Conservation (phyloP, 2,888 invertebrate genomes). For the Myopa tessellatipennis region DNA sequence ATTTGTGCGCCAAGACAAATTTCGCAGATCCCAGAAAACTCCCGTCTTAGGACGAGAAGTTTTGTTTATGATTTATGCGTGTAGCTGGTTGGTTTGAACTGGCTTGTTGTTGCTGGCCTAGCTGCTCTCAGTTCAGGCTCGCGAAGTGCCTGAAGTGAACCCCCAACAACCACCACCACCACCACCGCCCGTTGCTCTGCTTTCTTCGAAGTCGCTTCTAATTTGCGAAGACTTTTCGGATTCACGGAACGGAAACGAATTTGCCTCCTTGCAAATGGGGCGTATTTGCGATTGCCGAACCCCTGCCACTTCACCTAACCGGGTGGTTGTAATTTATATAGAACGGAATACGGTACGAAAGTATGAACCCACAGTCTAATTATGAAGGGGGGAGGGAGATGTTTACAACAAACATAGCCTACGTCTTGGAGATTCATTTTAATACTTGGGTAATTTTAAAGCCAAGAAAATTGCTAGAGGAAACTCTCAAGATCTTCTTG, state of each 20-base stretch:
- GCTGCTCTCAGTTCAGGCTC: neutral
- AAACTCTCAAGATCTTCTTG: neutral
- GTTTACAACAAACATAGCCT: neutral
- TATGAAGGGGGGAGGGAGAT: neutral
- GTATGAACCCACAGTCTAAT: neutral
- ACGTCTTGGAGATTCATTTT: neutral
- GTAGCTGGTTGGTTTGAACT: constrained; percentile 23
- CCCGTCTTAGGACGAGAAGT: constrained; percentile 24
- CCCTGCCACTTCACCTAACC: neutral
- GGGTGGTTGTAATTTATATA: neutral
- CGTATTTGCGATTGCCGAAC: constrained; percentile 11
- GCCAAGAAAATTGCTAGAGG: constrained; percentile 3
- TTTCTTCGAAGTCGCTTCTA: constrained; percentile 63
- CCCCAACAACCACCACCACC: no score
- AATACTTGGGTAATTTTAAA: constrained; percentile 16
- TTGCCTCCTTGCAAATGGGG: constrained; percentile 31
- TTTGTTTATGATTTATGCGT: constrained; percentile 43
- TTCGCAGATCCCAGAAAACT: constrained; percentile 58
- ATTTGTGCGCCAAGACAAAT: constrained; percentile 63
- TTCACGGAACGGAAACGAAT: constrained; percentile 39
- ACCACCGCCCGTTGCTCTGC: constrained; percentile 55
- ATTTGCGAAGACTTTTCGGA: constrained; percentile 57
- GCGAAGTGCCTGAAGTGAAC: constrained; percentile 26
- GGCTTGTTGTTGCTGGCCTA: neutral
- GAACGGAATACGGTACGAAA: neutral